Conservation (phyloP, 2,888 invertebrate species). For the Cryptosula pallasiana region DNA sequence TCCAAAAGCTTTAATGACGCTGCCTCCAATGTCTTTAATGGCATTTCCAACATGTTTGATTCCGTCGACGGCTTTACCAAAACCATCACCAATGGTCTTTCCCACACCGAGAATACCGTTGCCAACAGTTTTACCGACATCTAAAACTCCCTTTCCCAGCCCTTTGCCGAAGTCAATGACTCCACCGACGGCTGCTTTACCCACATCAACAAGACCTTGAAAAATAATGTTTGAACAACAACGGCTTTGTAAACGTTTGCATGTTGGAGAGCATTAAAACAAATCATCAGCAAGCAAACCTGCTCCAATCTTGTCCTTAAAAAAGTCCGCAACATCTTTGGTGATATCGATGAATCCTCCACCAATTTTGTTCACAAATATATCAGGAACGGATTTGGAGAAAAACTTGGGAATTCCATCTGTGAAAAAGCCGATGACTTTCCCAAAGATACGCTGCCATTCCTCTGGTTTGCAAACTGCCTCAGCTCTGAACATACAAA, state of each 20-base stretch:
- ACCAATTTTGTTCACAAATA: conserved; percentile 24
- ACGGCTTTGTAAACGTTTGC: too few species aligned
- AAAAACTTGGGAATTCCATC: conserved; percentile 26
- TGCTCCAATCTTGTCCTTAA: conserved; percentile 3
- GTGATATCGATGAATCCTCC: conserved; percentile 23
- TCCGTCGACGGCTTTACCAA: conserved; percentile 13
- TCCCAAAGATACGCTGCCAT: conserved; percentile 25
- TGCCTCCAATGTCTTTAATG: neutral
- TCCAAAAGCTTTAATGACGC: neutral
- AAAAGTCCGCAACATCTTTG: conserved; percentile 24
- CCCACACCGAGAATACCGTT: conserved; percentile 17
- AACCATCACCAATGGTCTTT: conserved; percentile 20
- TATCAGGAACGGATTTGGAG: neutral
- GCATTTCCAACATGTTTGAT: conserved; percentile 15
- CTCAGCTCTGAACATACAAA: conserved; percentile 22
- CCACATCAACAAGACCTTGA: neutral
- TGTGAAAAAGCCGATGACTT: conserved; percentile 24
- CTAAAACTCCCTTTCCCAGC: conserved; percentile 10
- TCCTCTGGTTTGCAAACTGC: conserved; percentile 25
- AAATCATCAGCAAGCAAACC: too few species aligned
- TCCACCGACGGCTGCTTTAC: conserved; percentile 5
- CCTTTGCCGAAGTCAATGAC: conserved; percentile 24
- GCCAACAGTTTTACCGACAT: conserved; percentile 25
- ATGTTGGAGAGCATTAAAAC: too few species aligned
- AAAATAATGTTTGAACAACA: too few species aligned